Evolutionary conservation across 1,140 invertebrate genomes (phyloP).

Genomic region (Zaprionus vittiger): DNA sequence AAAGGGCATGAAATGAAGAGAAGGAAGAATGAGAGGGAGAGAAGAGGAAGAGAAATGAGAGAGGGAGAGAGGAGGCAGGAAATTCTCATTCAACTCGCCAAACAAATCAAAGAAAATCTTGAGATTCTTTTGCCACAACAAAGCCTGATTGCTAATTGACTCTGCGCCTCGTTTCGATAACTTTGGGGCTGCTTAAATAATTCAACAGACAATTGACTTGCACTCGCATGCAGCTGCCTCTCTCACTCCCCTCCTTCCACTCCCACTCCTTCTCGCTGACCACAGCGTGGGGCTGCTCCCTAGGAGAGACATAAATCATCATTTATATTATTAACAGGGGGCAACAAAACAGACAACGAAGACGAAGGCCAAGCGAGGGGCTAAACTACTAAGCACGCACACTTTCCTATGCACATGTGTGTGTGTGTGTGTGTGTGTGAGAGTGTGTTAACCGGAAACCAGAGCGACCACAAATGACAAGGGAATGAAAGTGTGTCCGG

Average conservation of each 20-base stretch:
- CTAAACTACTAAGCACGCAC: constrained; percentile 47
- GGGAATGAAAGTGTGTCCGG: constrained; percentile 59
- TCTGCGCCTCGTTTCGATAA: constrained; percentile 36
- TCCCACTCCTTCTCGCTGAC: constrained; percentile 7
- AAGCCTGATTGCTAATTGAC: constrained; percentile 59
- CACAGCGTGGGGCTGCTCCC: constrained; percentile 34
- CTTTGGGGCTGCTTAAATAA: constrained; percentile 66
- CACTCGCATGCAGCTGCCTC: not conserved
- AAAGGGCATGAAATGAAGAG: too few relatives aligned
- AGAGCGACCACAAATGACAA: constrained; percentile 77
- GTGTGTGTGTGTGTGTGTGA: constrained; percentile 19
- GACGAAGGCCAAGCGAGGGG: constrained; percentile 27
- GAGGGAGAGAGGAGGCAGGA: constrained; percentile 10
- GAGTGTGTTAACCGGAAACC: constrained; percentile 68
- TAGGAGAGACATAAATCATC: constrained; percentile 75
- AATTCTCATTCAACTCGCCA: too few relatives aligned
- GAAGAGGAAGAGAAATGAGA: constrained; percentile 22
- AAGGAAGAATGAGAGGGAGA: constrained; percentile 24
- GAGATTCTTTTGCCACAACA: constrained; percentile 7
- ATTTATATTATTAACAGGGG: constrained; percentile 81
- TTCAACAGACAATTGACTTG: constrained; percentile 58
- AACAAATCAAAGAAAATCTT: constrained; percentile 1
- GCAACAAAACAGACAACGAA: constrained; percentile 60
- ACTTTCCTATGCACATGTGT: constrained; percentile 62
- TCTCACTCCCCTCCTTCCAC: not conserved